Base-by-base conservation (phyloP, 2,888 invertebrate species). In the Tetragnatha montana region DNA sequence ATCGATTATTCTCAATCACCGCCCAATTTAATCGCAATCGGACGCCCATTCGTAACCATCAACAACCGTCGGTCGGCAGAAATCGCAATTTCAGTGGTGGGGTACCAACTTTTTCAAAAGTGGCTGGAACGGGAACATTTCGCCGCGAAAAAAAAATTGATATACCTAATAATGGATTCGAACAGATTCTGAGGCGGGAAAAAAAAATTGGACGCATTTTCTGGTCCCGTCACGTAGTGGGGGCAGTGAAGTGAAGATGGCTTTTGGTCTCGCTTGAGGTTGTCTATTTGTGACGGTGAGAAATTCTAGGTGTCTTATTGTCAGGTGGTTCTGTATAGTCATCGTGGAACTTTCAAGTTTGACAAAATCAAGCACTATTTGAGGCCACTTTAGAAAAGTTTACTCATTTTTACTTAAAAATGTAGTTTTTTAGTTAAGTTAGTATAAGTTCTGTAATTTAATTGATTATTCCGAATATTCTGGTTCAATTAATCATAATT, bases 61-160 rank as follows among this genome's bases (percentile, higher is more conserved):
- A 19, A 76, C 50, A 76, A 7, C 76, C n/a, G 10, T 17, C 49
- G 7, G 60, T 17, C 4, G 60, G 14, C 4, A 12, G 10, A 17
- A 60, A 10, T 60, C 12, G 60, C 17, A 60, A 60, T 60, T 60
- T 35, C 60, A 12, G 60, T 10, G 14, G 12, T 12, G 60, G 17
- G 10, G 7, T 19, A 49, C 76, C 50, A 76, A 76, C 19, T 19
- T 8, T 69, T 69, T 35, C 68, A 81, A 69, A 81, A 81, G 22
- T 69, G 8, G 69, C 21, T 47, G 35, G 35, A 70, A 80, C 80
- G 80, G 68, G 80, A 80, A 81, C 80, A 81, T 68, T 68, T 81
- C 69, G 47, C 80, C 22, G 35, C 6, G 17, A 7, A 22, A 80
- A 81, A 69, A 47, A 7, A 10, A 81, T 81, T n/a, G n/a, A n/a